Percentiles rank a stretch among this genome's conserved stretches.
These are phyloP conservation scores for Sesamia nonagrioides DNA, from an alignment of 1,140 invertebrate genomes.

Conservation along the genomic window DNA sequence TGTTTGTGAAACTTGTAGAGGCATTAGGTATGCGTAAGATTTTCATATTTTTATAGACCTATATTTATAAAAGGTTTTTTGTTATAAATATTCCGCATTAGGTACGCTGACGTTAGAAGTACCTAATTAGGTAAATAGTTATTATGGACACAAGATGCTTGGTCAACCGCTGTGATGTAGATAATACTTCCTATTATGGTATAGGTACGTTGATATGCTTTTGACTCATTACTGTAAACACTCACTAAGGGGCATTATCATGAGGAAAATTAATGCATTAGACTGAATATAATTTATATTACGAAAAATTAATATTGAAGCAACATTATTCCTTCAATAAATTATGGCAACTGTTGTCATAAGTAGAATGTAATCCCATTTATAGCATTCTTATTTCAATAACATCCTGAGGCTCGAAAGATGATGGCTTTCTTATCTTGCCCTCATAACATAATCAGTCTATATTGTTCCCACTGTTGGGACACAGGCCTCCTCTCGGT, in stretches of 20 bases:
- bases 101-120: neutral
- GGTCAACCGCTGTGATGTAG: neutral
- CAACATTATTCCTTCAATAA: neutral
- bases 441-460: too few relatives aligned
- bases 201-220: too few relatives aligned
- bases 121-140: neutral
- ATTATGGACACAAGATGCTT: neutral
- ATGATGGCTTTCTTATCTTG: too few relatives aligned
- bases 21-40: conserved; percentile 69
- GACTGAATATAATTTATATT: neutral
- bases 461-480: too few relatives aligned
- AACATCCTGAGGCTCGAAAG: neutral
- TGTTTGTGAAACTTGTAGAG: conserved; percentile 69
- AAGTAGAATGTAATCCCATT: neutral
- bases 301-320: neutral
- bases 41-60: conserved; percentile 4
- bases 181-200: neutral
- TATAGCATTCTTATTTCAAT: too few relatives aligned
- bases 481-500: too few relatives aligned
- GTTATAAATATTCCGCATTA: neutral
- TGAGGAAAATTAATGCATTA: conserved; percentile 4
- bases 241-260: neutral
- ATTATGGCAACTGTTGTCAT: neutral
- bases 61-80: neutral
- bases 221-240: neutral